These are phyloP conservation scores for Oryctes rhinoceros DNA, from an alignment of 1,140 invertebrate species.

Conservation along the genomic window DNA sequence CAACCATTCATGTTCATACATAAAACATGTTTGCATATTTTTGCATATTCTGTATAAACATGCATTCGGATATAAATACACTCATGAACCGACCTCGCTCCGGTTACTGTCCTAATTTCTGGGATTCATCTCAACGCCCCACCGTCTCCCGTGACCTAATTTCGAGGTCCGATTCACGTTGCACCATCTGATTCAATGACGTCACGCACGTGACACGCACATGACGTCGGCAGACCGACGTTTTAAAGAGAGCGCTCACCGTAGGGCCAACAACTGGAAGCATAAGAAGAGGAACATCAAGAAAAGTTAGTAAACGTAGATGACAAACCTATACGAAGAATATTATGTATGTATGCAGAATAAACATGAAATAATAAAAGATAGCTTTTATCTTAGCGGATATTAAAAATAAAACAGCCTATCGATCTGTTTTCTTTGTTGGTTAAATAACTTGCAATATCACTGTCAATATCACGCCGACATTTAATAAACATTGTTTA, in stretches of 20 bases:
- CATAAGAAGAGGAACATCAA: background rate
- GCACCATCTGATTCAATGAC: slow-evolving; percentile 41
- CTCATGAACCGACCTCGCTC: slow-evolving; percentile 42
- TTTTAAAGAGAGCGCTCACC: background rate
- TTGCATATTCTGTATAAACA: background rate
- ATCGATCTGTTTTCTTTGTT: background rate
- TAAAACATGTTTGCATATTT: background rate
- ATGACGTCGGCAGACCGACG: background rate
- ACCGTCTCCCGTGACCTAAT: slow-evolving; percentile 33
- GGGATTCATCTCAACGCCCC: background rate
- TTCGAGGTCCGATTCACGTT: slow-evolving; percentile 30
- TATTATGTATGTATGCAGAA: background rate
- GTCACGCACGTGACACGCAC: too few species aligned
- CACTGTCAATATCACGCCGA: too few species aligned
- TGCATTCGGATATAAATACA: background rate
- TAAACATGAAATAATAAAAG: background rate
- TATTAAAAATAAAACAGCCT: background rate
- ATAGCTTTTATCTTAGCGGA: too few species aligned
- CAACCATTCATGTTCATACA: background rate
- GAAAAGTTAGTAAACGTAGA: background rate
- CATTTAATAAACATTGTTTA: too few species aligned
- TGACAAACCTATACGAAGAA: background rate
- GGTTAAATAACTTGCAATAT: background rate
- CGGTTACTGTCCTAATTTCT: slow-evolving; percentile 43
- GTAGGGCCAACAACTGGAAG: background rate